These are phyloP conservation scores for Synergus gifuensis DNA, from an alignment of 2,888 invertebrate species.

Conservation along the genomic window DNA sequence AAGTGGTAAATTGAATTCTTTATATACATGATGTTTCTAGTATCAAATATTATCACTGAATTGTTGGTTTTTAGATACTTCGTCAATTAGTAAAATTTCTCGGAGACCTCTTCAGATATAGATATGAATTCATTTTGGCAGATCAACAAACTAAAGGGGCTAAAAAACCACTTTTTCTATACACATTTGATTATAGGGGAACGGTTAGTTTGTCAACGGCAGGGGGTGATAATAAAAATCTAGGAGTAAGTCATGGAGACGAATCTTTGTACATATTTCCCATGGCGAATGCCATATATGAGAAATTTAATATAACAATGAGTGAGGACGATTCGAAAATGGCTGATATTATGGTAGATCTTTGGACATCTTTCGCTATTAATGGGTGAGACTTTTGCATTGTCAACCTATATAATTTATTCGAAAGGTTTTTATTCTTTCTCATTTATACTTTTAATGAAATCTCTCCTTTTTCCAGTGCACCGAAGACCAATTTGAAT, in stretches of 20 bases:
- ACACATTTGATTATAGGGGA: neutral
- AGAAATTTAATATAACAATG: conserved; percentile 49
- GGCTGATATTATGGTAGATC: conserved; percentile 70
- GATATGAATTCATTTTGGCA: neutral
- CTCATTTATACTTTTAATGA: neutral
- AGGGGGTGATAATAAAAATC: neutral
- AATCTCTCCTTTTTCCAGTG: neutral
- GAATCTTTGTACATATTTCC: conserved; percentile 13
- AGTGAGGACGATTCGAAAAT: conserved; percentile 68
- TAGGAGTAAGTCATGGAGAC: conserved; percentile 4
- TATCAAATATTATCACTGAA: neutral
- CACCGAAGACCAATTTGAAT: neutral
- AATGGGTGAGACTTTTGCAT: conserved; percentile 53
- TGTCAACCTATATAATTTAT: neutral
- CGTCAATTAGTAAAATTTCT: neutral
- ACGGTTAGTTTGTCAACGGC: neutral
- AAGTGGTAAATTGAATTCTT: neutral
- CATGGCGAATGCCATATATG: neutral
- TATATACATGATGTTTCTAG: neutral
- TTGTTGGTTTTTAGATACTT: neutral
- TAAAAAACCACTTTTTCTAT: neutral
- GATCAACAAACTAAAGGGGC: neutral
- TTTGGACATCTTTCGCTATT: conserved; percentile 76
- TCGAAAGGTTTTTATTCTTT: no score
- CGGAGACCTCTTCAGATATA: neutral